phyloP scores from a whole-genome alignment of 2,888 invertebrate species.

The Idaea aversata region DNA sequence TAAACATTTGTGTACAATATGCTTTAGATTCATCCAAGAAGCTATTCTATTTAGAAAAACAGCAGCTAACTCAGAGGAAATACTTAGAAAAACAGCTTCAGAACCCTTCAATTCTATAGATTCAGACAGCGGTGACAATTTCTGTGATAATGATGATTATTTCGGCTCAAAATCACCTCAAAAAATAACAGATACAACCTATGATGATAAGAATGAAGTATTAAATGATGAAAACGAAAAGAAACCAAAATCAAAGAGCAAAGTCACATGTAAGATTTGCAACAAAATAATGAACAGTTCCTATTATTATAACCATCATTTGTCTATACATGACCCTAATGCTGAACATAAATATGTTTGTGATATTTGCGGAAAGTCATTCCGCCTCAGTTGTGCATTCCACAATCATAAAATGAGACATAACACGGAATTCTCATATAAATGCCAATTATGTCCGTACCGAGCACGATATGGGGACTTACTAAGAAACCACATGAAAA shows the following conservation, averaged over 20 bases:
- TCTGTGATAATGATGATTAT: constrained; percentile 24
- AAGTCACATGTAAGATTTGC: constrained; percentile 42
- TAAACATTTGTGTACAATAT: constrained; percentile 52
- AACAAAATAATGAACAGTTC: constrained; percentile 48
- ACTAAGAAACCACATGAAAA: constrained; percentile 53
- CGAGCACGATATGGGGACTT: constrained; percentile 47
- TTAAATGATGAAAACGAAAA: constrained; percentile 30
- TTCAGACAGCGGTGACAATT: constrained; percentile 27
- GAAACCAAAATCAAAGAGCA: constrained; percentile 36
- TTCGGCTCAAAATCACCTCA: constrained; percentile 8
- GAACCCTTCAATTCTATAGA: constrained; percentile 21
- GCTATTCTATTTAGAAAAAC: constrained; percentile 54
- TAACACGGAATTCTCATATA: constrained; percentile 53
- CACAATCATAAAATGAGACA: constrained; percentile 53
- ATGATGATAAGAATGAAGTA: constrained; percentile 21
- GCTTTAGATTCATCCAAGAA: constrained; percentile 50
- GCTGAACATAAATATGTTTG: constrained; percentile 56
- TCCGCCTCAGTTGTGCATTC: constrained; percentile 51
- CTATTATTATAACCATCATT: constrained; percentile 53
- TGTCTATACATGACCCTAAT: constrained; percentile 58
- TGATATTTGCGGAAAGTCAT: constrained; percentile 59
- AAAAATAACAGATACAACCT: constrained; percentile 30
- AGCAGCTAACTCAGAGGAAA: constrained; percentile 46
- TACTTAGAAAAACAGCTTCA: constrained; percentile 43
- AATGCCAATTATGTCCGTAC: constrained; percentile 56